These are phyloP conservation scores for Schizopygopsis pylzovi DNA, from an alignment of 2,797 vertebrate species.

Conservation along the genomic window DNA sequence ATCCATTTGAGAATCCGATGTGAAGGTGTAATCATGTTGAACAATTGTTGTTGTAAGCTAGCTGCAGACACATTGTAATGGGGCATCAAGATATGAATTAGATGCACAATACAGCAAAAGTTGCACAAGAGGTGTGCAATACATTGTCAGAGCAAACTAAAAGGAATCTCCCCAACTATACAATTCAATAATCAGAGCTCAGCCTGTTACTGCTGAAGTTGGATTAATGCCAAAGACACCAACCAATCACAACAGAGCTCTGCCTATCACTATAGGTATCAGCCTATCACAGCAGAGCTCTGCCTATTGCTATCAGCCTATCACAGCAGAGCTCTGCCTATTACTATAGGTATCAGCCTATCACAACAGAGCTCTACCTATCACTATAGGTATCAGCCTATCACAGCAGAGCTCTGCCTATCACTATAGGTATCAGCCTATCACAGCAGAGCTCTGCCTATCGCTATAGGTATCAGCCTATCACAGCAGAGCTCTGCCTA, in stretches of 20 bases:
- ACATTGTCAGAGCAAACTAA: neutral
- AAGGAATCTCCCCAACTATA: neutral
- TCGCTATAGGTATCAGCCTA: neutral
- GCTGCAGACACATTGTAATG: neutral
- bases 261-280: neutral
- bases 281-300: neutral
- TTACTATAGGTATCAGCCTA: neutral
- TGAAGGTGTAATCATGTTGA: neutral
- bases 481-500: neutral
- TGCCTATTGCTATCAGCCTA: too few species aligned
- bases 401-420: neutral
- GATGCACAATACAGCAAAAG: neutral
- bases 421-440: neutral
- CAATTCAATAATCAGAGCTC: constrained; percentile 5
- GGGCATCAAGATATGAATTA: neutral
- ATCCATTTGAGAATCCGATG: neutral
- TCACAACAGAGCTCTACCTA: too few species aligned
- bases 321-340: neutral
- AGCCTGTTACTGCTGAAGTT: neutral
- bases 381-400: neutral
- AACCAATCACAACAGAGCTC: neutral
- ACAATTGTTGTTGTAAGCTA: neutral
- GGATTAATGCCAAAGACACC: neutral
- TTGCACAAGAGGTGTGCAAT: constrained; percentile 38
- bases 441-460: neutral